Evolutionary conservation across 2,797 vertebrate species (phyloP).

Genomic region (Sus cebifrons): DNA sequence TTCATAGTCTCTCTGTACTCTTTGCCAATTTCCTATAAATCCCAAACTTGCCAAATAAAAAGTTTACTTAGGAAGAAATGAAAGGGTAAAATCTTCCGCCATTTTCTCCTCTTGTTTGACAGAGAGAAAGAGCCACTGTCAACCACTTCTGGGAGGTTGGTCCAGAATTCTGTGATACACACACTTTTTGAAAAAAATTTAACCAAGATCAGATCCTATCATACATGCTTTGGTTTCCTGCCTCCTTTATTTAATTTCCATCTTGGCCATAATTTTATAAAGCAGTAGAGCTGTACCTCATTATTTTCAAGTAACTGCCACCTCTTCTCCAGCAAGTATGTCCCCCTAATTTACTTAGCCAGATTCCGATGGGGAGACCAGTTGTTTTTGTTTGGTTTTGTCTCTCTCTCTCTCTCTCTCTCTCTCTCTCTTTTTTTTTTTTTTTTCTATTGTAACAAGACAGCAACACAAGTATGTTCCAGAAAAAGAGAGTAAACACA

Average conservation of each 20-base stretch:
- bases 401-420: not conserved
- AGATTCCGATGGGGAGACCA: not conserved
- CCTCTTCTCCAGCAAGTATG: not conserved
- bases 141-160: not conserved
- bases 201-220: not conserved
- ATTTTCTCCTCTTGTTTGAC: not conserved
- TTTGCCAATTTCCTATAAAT: not conserved
- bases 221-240: not conserved
- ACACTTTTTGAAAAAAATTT: not conserved
- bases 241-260: not conserved
- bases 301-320: not conserved
- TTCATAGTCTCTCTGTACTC: not conserved
- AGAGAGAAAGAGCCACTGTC: no score
- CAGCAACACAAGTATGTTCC: not conserved
- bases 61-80: not conserved
- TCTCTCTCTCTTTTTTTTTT: not conserved
- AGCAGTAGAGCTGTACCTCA: rapidly evolving
- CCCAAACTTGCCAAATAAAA: not conserved
- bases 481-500: not conserved
- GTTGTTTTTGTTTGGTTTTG: not conserved
- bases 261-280: not conserved
- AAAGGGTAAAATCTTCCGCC: not conserved
- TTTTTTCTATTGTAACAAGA: not conserved
- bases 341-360: not conserved
- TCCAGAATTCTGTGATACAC: not conserved